Conservation (phyloP, 2,888 invertebrate genomes). For the Globia sparganii region DNA sequence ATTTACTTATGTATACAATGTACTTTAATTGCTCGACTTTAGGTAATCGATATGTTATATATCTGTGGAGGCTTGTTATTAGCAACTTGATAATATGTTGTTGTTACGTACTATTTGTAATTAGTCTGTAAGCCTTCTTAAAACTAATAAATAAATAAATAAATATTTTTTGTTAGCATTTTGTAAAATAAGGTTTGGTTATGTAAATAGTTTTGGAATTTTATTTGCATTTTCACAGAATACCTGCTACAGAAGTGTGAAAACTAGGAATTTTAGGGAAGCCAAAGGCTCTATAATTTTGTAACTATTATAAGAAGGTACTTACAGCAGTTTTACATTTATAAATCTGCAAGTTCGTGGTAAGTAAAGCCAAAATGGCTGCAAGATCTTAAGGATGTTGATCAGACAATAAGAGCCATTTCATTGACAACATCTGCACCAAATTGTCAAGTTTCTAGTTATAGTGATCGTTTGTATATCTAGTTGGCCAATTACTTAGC, state of each 20-base stretch:
- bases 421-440: constrained; percentile 40
- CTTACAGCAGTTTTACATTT: no score
- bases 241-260: background rate
- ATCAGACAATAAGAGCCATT: constrained; percentile 26
- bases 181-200: constrained; percentile 13
- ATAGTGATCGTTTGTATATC: constrained; percentile 54
- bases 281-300: background rate
- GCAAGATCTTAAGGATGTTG: constrained; percentile 2
- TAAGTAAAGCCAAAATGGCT: background rate
- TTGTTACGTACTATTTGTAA: no score
- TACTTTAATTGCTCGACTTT: no score
- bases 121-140: no score
- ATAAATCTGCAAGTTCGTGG: background rate
- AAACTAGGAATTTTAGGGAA: background rate
- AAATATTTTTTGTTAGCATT: constrained; percentile 28
- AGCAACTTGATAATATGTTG: no score
- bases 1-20: no score
- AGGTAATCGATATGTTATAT: no score
- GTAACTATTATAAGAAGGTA: background rate
- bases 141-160: no score
- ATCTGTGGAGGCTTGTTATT: no score
- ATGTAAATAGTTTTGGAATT: constrained; percentile 1
- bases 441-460: constrained; percentile 43
- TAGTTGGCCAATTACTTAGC: constrained; percentile 62
- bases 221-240: constrained; percentile 17